Evolutionary conservation across 2,888 invertebrate genomes (phyloP).

Genomic region (Folsomia candida): DNA sequence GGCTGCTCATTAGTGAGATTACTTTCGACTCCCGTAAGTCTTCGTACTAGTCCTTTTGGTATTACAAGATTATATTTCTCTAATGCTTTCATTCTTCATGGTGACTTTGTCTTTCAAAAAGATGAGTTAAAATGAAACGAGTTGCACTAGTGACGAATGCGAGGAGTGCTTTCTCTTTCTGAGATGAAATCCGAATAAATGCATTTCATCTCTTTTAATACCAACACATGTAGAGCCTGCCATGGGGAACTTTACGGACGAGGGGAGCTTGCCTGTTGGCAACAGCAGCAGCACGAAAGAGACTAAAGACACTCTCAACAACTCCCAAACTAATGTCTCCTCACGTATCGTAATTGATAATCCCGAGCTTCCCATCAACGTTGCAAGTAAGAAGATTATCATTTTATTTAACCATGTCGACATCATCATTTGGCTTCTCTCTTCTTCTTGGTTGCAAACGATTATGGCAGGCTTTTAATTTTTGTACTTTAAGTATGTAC

Average conservation of each 20-base stretch:
- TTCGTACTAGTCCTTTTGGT: too few relatives aligned
- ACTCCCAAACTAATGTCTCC: slow-evolving; percentile 41
- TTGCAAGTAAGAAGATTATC: slow-evolving; percentile 39
- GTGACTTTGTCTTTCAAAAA: not conserved
- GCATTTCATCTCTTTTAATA: too few relatives aligned
- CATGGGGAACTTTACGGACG: slow-evolving; percentile 38
- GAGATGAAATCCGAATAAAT: too few relatives aligned
- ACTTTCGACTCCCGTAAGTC: slow-evolving; percentile 75
- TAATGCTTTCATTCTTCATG: not conserved
- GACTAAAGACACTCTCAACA: slow-evolving; percentile 22
- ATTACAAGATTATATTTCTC: too few relatives aligned
- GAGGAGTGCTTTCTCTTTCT: too few relatives aligned
- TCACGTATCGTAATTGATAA: slow-evolving; percentile 33
- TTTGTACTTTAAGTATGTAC: not conserved
- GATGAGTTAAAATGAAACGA: not conserved
- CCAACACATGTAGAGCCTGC: slow-evolving; percentile 36
- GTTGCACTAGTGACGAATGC: not conserved
- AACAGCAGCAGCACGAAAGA: slow-evolving; percentile 4
- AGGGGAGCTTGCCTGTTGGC: slow-evolving; percentile 13
- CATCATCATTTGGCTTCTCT: not conserved
- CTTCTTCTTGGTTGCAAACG: slow-evolving; percentile 1
- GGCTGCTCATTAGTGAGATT: slow-evolving; percentile 88
- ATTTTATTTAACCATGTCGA: not conserved
- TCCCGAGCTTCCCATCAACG: slow-evolving; percentile 37
- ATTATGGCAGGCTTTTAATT: not conserved